Conservation (phyloP, 2,113 vertebrate genomes). For the Vanacampus margaritifer region DNA sequence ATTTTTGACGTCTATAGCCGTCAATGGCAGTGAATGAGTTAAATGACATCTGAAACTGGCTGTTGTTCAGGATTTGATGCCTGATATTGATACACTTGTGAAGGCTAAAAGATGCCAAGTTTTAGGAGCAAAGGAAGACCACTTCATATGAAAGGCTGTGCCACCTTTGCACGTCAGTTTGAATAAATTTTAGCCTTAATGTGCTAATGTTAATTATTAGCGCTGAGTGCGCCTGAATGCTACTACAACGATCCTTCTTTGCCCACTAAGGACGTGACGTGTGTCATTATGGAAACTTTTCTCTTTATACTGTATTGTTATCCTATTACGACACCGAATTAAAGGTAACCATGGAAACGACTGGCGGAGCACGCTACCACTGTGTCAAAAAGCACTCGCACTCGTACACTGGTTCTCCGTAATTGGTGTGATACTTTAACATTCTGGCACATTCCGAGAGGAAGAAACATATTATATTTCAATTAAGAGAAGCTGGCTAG, state of each 20-base stretch:
- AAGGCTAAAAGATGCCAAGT: no score
- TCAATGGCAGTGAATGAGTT: no score
- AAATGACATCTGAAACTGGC: no score
- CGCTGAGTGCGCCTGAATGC: not conserved
- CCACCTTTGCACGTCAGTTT: no score
- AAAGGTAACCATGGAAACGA: not conserved
- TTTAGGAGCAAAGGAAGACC: no score
- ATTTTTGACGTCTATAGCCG: no score
- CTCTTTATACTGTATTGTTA: not conserved
- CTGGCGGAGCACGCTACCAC: not conserved
- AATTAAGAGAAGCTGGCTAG: not conserved
- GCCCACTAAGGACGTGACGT: not conserved
- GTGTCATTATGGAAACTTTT: not conserved
- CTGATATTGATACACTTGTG: no score
- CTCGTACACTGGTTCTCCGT: not conserved
- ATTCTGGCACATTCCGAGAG: not conserved
- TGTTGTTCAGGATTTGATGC: no score
- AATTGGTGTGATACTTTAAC: not conserved
- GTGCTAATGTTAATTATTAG: not conserved
- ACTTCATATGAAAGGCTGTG: no score
- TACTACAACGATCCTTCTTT: not conserved
- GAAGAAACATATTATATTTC: not conserved
- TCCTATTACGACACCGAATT: not conserved
- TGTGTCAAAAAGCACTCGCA: not conserved
- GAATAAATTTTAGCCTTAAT: not conserved